Conservation (phyloP, 2,888 invertebrate genomes). For the Plebejus argus region DNA sequence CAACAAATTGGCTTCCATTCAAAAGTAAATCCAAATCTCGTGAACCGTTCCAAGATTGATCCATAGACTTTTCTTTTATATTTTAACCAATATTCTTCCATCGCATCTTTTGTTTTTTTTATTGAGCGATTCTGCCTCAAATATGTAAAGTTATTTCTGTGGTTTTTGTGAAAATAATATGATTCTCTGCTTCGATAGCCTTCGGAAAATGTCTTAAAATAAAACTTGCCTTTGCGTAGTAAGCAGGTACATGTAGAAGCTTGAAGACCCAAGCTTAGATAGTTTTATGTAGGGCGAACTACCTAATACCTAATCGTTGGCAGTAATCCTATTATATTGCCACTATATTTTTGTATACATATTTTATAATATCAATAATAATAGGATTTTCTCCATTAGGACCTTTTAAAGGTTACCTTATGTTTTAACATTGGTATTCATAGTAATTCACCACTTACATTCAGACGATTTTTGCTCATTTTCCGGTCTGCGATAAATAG, state of each 20-base stretch:
- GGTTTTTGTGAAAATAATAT: background rate
- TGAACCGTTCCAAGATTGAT: background rate
- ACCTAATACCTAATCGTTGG: background rate
- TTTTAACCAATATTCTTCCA: background rate
- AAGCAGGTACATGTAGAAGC: background rate
- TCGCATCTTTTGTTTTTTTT: background rate
- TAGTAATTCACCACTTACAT: no score
- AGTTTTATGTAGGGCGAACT: background rate
- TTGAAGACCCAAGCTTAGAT: background rate
- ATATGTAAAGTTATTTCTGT: background rate
- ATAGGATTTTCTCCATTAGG: no score
- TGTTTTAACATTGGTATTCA: background rate
- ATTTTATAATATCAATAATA: no score
- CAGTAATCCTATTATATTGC: no score
- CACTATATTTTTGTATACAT: no score
- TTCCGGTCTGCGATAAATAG: background rate
- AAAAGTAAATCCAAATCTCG: conserved; percentile 12
- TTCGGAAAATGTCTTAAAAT: background rate
- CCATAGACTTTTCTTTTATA: conserved; percentile 9
- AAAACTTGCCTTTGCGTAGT: background rate
- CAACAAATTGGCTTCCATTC: conserved; percentile 1
- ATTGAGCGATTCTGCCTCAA: background rate
- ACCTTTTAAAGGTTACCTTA: no score
- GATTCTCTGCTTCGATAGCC: background rate
- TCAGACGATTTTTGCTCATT: background rate